Conservation (phyloP, 2,113 vertebrate genomes). For the Macroglossus sobrinus region DNA sequence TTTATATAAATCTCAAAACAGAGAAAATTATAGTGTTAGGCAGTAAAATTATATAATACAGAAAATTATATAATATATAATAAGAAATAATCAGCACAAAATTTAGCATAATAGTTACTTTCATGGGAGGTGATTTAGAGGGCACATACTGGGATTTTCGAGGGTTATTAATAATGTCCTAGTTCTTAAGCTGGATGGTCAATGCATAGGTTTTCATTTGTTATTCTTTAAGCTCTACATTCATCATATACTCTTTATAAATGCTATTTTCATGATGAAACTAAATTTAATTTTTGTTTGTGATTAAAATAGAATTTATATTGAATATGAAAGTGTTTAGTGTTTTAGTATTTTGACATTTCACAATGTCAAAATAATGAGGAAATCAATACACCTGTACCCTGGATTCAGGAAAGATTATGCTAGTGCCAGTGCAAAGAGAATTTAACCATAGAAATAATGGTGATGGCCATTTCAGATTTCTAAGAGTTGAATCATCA, state of each 20-base stretch:
- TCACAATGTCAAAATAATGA: background rate
- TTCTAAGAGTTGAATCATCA: background rate
- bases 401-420: background rate
- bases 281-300: background rate
- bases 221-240: background rate
- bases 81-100: background rate
- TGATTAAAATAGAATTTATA: background rate
- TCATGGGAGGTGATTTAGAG: background rate
- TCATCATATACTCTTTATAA: background rate
- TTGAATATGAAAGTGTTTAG: background rate
- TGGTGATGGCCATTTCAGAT: background rate
- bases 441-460: background rate
- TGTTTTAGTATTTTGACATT: background rate
- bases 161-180: background rate
- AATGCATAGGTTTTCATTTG: background rate
- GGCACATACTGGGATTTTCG: background rate
- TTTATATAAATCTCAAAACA: background rate
- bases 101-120: background rate
- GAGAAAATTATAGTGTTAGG: background rate
- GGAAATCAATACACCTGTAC: background rate
- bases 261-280: conserved; percentile 1
- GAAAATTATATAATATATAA: background rate
- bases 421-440: background rate
- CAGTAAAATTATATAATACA: background rate
- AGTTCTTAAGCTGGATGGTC: background rate